Percentiles rank a stretch among this genome's conserved stretches.
phyloP scores from a whole-genome alignment of 2,888 invertebrate genomes.

The Ochropacha duplaris region DNA sequence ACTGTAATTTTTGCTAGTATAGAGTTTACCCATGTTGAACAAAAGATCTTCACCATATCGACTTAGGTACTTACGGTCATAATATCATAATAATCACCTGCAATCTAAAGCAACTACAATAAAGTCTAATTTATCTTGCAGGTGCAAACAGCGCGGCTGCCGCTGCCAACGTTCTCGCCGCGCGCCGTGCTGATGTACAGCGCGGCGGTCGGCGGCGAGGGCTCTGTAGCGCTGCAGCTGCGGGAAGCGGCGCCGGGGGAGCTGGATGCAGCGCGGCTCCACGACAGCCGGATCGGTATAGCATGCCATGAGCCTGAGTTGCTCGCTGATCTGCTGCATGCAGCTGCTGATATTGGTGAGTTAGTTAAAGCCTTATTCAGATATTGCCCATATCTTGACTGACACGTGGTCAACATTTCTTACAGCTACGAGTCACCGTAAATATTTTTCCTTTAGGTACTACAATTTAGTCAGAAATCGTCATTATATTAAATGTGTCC shows the following conservation, averaged over 20 bases:
- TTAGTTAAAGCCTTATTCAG: slow-evolving; percentile 5
- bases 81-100: too few relatives aligned
- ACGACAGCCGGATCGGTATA: slow-evolving; percentile 87
- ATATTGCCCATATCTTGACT: too few relatives aligned
- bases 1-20: too few relatives aligned
- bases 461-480: too few relatives aligned
- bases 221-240: slow-evolving; percentile 83
- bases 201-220: slow-evolving; percentile 85
- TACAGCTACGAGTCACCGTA: too few relatives aligned
- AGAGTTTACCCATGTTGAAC: too few relatives aligned
- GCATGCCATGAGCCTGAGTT: slow-evolving; percentile 90
- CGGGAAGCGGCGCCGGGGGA: slow-evolving; percentile 82
- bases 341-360: slow-evolving; percentile 82
- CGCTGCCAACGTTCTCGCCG: slow-evolving; percentile 78
- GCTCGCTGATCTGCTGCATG: slow-evolving; percentile 87
- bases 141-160: slow-evolving; percentile 79
- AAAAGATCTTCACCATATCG: background rate
- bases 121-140: slow-evolving; percentile 21
- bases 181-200: slow-evolving; percentile 88
- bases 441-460: too few relatives aligned
- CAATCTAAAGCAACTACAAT: background rate
- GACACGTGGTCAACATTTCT: background rate
- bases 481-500: too few relatives aligned
- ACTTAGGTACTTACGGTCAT: too few relatives aligned
- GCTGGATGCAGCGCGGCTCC: slow-evolving; percentile 67